Evolutionary conservation across 1,140 invertebrate species (phyloP), one percentile per base, ranked within the genome.

Genomic region (Antheraea mylitta): DNA sequence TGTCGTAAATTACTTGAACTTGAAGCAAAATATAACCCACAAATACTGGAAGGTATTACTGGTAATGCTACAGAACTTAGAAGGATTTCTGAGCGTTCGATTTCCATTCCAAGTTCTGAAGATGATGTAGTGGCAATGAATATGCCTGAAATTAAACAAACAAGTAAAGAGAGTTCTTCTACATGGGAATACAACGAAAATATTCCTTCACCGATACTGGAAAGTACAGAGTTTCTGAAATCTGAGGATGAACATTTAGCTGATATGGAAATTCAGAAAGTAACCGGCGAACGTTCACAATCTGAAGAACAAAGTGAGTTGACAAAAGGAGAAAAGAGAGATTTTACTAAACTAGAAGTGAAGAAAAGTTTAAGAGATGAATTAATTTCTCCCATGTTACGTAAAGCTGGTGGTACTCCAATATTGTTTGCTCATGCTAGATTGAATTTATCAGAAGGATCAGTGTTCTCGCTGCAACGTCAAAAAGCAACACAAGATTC

Each of bases 391-490:
- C 94, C 95, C 0, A 93, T 95, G 78, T 80, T 94, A 18, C 85
- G 94, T 65, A 94, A 95, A 72, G 93, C 94, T 67, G 96, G 96
- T 6, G 95, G 96, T 76, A 96, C 95, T 67, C 96, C 96, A 0
- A 94, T 96, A 66, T 80, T 97, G 2, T 97, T 97, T 89, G 96
- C 96, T 7, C 94, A 96, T 81, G 95, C 95, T 16, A 92, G 95
- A 68, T 90, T 97, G 4, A 97, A 97, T 79, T 89, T 97, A 4
- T 97, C 96, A 0, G 96, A 97, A 90, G 96, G 96, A 16, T 97
- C 96, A 22, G 96, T 95, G 11, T 95, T 96, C 66, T 93, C 95
- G 0, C 85, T 96, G 9, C 95, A 96, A 79, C 93, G 95, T 53
- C 95, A 96, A 85, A 95, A 95, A 76, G 95, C 96, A 11, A 93